Conservation (phyloP, 2,888 invertebrate genomes). For the Biston betularia region DNA sequence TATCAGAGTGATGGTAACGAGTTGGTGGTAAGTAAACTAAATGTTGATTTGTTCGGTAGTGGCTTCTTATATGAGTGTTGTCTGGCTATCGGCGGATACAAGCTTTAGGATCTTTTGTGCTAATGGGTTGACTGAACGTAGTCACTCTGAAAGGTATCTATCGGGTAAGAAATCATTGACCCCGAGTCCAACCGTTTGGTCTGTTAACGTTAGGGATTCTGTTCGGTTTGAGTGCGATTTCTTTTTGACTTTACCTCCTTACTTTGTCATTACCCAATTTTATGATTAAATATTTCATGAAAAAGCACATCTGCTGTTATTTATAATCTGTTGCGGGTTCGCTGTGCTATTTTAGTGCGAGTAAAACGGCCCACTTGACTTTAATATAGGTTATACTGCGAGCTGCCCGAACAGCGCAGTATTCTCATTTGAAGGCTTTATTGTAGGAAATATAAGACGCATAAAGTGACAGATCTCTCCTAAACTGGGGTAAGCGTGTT, state of each 20-base stretch:
- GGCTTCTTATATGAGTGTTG: neutral
- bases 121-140: neutral
- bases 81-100: neutral
- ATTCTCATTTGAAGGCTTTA: neutral
- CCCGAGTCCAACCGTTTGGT: no score
- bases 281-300: neutral
- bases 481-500: no score
- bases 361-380: conserved; percentile 8
- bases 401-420: neutral
- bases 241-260: no score
- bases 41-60: neutral
- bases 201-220: neutral
- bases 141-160: no score
- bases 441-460: neutral
- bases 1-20: neutral
- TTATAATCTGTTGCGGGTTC: neutral
- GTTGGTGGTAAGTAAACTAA: neutral
- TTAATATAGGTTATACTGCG: conserved; percentile 6
- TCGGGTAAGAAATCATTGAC: no score
- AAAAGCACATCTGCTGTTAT: neutral
- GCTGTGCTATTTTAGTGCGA: neutral
- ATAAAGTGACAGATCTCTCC: no score
- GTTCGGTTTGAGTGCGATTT: neutral
- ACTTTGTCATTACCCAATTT: no score
- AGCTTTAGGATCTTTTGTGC: neutral